These are phyloP conservation scores for Ornithoptera priamus DNA, from an alignment of 2,888 invertebrate genomes.

Conservation along the genomic window DNA sequence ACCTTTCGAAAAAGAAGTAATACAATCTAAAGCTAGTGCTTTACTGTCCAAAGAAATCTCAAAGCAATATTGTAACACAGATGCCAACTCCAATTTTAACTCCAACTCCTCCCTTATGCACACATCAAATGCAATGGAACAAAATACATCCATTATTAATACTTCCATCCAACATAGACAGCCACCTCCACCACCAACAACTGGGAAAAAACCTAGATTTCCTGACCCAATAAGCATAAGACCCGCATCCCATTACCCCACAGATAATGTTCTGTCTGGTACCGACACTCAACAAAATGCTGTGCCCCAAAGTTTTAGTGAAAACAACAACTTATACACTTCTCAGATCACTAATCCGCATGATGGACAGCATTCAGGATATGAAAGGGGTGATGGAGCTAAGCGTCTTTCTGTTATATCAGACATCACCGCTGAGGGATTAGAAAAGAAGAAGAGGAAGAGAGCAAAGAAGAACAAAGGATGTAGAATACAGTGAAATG, in stretches of 20 bases:
- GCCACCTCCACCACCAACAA: slow-evolving; percentile 66
- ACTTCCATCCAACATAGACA: slow-evolving; percentile 59
- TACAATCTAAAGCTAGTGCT: slow-evolving; percentile 74
- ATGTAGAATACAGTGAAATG: slow-evolving; percentile 67
- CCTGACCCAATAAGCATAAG: slow-evolving; percentile 73
- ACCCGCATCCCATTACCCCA: slow-evolving; percentile 71
- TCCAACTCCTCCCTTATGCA: slow-evolving; percentile 53
- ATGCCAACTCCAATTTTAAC: slow-evolving; percentile 49
- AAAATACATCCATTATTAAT: slow-evolving; percentile 39
- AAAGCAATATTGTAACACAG: slow-evolving; percentile 60
- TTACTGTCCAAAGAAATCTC: slow-evolving; percentile 66
- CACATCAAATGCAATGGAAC: slow-evolving; percentile 53
- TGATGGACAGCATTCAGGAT: slow-evolving; percentile 37
- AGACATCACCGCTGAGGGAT: slow-evolving; percentile 69
- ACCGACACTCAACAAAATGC: slow-evolving; percentile 44
- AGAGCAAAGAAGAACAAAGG: slow-evolving; percentile 70
- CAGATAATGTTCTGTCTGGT: slow-evolving; percentile 49
- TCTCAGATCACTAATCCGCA: slow-evolving; percentile 60
- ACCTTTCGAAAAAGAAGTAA: slow-evolving; percentile 74
- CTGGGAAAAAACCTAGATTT: slow-evolving; percentile 70
- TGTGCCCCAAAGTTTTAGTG: slow-evolving; percentile 68
- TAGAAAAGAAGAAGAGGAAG: slow-evolving; percentile 69
- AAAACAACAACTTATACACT: slow-evolving; percentile 69
- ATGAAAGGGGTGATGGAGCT: slow-evolving; percentile 51
- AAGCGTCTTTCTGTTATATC: slow-evolving; percentile 73